Evolutionary conservation across 2,113 vertebrate genomes (phyloP), one percentile per base, ranked within the genome.

Genomic region (Chaetops frenatus): DNA sequence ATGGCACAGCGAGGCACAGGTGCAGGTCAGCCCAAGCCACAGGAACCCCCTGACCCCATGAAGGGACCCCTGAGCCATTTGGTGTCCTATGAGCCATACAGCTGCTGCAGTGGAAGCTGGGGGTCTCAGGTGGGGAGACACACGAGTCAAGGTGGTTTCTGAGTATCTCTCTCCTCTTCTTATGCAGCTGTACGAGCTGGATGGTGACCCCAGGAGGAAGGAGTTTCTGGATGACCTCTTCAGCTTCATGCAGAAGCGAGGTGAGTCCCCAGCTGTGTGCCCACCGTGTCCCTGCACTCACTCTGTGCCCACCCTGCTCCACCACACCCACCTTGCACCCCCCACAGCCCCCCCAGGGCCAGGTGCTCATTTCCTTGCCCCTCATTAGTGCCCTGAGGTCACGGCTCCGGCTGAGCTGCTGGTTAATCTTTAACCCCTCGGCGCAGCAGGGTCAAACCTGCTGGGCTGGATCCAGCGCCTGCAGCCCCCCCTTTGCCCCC

Each of bases 161-260:
- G 58, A 82, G 60, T 11, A 0, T 10, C 58, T n/a, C 25, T 67
- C 28, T 69, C 6, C 71, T 72, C 38, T 92, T 28, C 9, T 54
- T 36, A 7, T 2, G 3, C 97, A 99, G 99, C 97, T 99, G 27
- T 99, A 99, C 8, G 99, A 99, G 98, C 97, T 99, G 86, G 99
- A 99, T 2, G 98, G 98, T 8, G 99, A 99, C 95, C 99, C 99
- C 66, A 98, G 99, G 95, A 98, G 99, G 92, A 99, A 99, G 88
- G 99, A 99, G 96, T 99, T 99, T 94, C 97, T 99, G 89, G 99
- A 99, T 0, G 99, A 99, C 92, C 97, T 99, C 73, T 99, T 99
- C 98, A 99, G 98, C 97, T 99, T 99, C 97, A 99, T 99, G 99
- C 99, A 99, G 96, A 99, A 99, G 91, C 97, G 99, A 98, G 99